Base-by-base conservation (phyloP, 2,888 invertebrate genomes). In the Habroteleia sp. region DNA sequence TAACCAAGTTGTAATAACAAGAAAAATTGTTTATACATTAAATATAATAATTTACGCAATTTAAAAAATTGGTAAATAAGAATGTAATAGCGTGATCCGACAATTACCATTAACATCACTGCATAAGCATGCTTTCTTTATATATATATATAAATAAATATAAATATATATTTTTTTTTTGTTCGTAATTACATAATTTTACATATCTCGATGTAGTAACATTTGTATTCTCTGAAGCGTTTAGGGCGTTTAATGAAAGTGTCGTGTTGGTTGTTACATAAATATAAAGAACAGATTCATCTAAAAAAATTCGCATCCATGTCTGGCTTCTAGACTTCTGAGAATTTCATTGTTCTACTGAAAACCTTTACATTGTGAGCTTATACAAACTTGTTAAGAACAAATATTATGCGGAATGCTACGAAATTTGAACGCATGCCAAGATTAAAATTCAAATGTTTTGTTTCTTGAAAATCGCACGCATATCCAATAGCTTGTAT, bases 221-320 rank as follows among this genome's bases (percentile, higher is more conserved):
- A 63, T 56, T 56, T 39, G 48, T 13, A 35, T 48, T 56, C 56
- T 41, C 11, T 7, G 8, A 72, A 72, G 71, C 71, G 48, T 63
- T 42, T 48, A 42, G 63, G 56, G 63, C 63, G 29, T 60, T 58
- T 42, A 68, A 68, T 50, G 35, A 68, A 60, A 58, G 42, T 63
- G 25, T 58, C 63, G 50, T 25, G 37, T 33, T 56, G 20, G 27
- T 29, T 52, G 44, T 54, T 56, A 54, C 35, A 46, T 13, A 66
- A 62, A 44, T 62, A 46, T 29, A 71, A 71, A 60, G 62, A 62
- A 56, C 46, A 16, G 39, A 58, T 33, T 58, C 27, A 42, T 35
- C 37, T 50, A 56, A 58, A 48, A 63, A 56, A 65, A 46, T 39
- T 48, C 13, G 48, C 44, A 33, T 54, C 56, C 50, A 58, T 11